These are phyloP conservation scores for Coelopa pilipes DNA, from an alignment of 2,888 invertebrate species.

Conservation along the genomic window DNA sequence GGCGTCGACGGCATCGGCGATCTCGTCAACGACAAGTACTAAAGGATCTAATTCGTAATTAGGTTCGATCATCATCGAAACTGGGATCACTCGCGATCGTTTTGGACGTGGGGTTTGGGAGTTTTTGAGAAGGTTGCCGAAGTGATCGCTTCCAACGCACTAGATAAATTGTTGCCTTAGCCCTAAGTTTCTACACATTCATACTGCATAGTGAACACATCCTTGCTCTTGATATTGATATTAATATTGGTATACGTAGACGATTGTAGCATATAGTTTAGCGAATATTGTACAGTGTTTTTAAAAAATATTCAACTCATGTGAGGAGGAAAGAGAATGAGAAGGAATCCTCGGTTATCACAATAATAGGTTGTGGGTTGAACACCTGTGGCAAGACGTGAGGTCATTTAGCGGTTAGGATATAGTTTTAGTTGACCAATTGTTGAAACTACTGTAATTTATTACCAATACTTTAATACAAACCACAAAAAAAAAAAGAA, in stretches of 20 bases:
- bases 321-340: slow-evolving; percentile 4
- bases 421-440: neutral
- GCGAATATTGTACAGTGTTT: slow-evolving; percentile 20
- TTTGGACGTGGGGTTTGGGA: no score
- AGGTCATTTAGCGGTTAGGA: neutral
- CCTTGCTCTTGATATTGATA: neutral
- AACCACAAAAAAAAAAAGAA: neutral
- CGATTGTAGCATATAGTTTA: neutral
- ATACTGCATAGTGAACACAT: neutral
- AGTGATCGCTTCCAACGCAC: slow-evolving; percentile 26
- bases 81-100: no score
- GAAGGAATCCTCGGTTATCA: neutral
- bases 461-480: slow-evolving; percentile 10
- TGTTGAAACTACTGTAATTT: neutral
- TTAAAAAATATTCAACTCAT: slow-evolving; percentile 16
- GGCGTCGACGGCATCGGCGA: slow-evolving; percentile 63
- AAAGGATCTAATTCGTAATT: slow-evolving; percentile 11
- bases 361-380: slow-evolving; percentile 26
- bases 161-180: slow-evolving; percentile 22
- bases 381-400: neutral
- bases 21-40: slow-evolving; percentile 60
- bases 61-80: no score
- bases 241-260: neutral
- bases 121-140: neutral
- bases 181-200: neutral